Evolutionary conservation across 2,888 invertebrate genomes (phyloP), one percentile per base, ranked within the genome.

Genomic region (Megalurothrips usitatus): DNA sequence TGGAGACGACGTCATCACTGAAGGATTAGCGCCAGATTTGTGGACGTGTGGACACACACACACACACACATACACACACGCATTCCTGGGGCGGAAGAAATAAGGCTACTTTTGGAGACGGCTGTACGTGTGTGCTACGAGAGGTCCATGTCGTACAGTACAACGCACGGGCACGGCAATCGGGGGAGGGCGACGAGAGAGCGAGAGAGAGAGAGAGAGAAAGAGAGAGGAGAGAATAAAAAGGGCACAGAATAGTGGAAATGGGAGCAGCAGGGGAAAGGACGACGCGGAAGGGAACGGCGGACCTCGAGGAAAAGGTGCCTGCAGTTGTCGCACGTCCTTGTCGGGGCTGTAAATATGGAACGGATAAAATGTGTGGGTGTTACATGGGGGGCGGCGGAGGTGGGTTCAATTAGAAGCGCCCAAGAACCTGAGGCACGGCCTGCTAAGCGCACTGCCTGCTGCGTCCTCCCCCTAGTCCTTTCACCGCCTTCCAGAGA

Each of bases 11-110:
- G 17, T 58, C 58, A 58, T 58, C 58, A 19, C 58, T 58, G 58
- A 58, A 19, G 58, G 58, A 58, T 58, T 58, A 58, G 58, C 58
- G 14, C 58, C 58, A 58, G 58, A 58, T 58, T 58, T 58, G 58
- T 58, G 58, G 58, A 58, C 58, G 14, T 58, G 58, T 58, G 19
- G 19, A 58, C 58, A 58, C 58, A 58, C 58, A 58, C 58, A 17
- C 58, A 58, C 52, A 52, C 58, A 58, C 58, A 58, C 58, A 58
- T 17, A 58, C 58, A 4, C 34, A 43, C 34, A 43, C 34, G 34
- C 34, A 43, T 6, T 19, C 14, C 58, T 19, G 34, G 14, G 14
- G 19, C 58, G 58, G 58, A 12, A 14, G 58, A 58, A 58, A 58
- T 19, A 58, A 14, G 58, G 19, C 58, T 58, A 58, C 58, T 58